Percentiles rank a stretch among this genome's conserved stretches.
Conservation (phyloP, 2,113 vertebrate species). For the Dendropsophus ebraccatus region DNA sequence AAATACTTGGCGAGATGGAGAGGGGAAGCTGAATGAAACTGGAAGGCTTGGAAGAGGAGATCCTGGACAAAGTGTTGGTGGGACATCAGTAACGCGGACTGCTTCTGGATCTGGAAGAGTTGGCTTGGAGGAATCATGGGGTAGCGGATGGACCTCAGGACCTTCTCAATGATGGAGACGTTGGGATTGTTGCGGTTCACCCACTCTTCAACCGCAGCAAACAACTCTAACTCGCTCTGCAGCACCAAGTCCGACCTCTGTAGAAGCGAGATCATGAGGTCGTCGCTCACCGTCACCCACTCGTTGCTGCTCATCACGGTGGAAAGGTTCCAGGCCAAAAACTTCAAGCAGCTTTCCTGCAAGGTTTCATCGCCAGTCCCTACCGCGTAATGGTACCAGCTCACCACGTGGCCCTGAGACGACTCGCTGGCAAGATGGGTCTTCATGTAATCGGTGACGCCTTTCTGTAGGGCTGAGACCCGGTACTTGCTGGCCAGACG, state of each 20-base stretch:
- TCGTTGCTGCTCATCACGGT: constrained; percentile 80
- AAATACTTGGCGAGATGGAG: constrained; percentile 92
- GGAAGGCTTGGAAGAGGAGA: constrained; percentile 91
- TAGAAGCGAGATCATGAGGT: constrained; percentile 84
- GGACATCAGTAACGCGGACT: constrained; percentile 79
- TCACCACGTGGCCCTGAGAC: constrained; percentile 82
- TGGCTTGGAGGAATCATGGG: constrained; percentile 91
- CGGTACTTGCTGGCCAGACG: constrained; percentile 87
- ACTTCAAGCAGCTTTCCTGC: constrained; percentile 88
- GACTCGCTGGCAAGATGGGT: constrained; percentile 83
- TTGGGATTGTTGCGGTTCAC: constrained; percentile 78
- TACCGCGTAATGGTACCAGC: constrained; percentile 91
- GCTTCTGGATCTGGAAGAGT: constrained; percentile 89
- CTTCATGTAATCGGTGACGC: constrained; percentile 89
- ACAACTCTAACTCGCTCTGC: constrained; percentile 90
- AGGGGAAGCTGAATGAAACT: constrained; percentile 92
- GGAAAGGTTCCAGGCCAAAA: constrained; percentile 92
- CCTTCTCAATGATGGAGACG: constrained; percentile 74
- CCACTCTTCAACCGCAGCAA: constrained; percentile 86
- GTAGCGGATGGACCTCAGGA: constrained; percentile 87
- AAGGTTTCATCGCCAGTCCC: constrained; percentile 75
- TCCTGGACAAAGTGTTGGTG: constrained; percentile 83
- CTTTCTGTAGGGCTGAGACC: constrained; percentile 81
- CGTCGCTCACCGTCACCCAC: constrained; percentile 82
- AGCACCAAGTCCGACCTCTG: constrained; percentile 89